These are phyloP conservation scores for Trinorchestia longiramus DNA, from an alignment of 1,140 invertebrate genomes.

Conservation along the genomic window DNA sequence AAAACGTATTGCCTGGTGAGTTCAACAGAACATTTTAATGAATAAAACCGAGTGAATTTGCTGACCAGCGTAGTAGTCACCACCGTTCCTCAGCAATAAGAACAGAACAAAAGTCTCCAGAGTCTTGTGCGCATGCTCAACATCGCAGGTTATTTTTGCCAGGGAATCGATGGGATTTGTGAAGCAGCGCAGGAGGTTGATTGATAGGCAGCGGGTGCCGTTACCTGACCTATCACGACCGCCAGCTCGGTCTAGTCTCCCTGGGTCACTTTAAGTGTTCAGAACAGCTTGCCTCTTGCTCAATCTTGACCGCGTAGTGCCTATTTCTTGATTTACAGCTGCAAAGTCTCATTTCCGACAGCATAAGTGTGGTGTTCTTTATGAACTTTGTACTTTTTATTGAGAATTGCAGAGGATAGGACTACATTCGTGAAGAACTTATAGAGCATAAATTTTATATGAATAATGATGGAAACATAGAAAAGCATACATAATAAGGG, in stretches of 20 bases:
- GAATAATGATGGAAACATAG: background rate
- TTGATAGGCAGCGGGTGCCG: background rate
- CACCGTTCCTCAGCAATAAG: background rate
- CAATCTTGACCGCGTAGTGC: background rate
- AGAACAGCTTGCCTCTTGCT: background rate
- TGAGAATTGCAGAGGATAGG: background rate
- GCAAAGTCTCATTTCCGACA: background rate
- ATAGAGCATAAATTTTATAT: background rate
- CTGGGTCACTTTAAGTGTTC: background rate
- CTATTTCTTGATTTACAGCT: background rate
- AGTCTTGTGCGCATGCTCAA: background rate
- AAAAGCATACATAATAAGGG: background rate
- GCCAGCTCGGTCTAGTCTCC: background rate
- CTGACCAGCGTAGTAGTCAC: background rate
- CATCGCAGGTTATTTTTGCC: background rate
- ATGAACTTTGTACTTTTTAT: background rate
- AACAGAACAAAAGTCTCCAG: background rate
- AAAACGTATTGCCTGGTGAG: background rate
- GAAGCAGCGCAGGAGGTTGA: background rate
- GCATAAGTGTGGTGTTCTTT: background rate
- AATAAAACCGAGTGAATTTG: background rate
- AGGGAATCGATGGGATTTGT: background rate
- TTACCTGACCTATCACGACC: constrained; percentile 6
- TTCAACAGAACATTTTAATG: background rate
- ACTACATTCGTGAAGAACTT: background rate